A percentile compares a stretch with the other conserved stretches of the same genome.
Evolutionary conservation across 2,888 invertebrate genomes (phyloP).

Genomic region (Hololepta plana): DNA sequence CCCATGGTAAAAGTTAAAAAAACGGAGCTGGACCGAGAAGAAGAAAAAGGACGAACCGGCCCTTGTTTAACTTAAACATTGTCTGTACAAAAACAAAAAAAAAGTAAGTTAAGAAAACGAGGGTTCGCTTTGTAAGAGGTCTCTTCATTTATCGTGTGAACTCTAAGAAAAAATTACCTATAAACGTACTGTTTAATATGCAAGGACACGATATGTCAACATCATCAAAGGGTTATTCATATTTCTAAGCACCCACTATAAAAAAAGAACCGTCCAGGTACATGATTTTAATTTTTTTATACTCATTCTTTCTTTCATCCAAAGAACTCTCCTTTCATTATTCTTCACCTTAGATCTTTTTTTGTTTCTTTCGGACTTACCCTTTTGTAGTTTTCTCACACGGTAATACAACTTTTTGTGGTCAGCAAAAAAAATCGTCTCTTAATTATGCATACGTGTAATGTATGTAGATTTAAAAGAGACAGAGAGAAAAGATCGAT

Average conservation of each 20-base stretch:
- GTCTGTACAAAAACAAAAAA: background rate
- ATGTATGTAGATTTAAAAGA: background rate
- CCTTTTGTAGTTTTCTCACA: conserved; percentile 22
- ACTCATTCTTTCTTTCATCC: too few species aligned
- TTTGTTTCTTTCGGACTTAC: conserved; percentile 6
- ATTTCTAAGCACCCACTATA: conserved; percentile 21
- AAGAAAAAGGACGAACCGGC: background rate
- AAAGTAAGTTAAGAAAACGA: conserved; percentile 5
- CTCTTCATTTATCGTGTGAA: conserved; percentile 23
- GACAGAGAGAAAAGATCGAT: conserved; percentile 3
- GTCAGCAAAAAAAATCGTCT: conserved; percentile 17
- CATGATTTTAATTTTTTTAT: too few species aligned
- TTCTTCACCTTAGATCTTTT: conserved; percentile 5
- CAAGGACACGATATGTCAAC: conserved; percentile 29
- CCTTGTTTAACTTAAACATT: too few species aligned
- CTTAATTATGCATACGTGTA: conserved; percentile 7
- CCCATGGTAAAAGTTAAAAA: too few species aligned
- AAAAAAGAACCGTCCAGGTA: conserved; percentile 23
- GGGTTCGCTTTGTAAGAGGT: background rate
- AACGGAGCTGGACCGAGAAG: too few species aligned
- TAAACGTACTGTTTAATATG: conserved; percentile 24
- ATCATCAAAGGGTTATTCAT: conserved; percentile 15
- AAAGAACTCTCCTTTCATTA: conserved; percentile 3
- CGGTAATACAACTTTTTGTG: conserved; percentile 15
- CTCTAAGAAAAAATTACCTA: conserved; percentile 21